Evolutionary conservation across 2,113 vertebrate species (phyloP).

Genomic region (Solea senegalensis): DNA sequence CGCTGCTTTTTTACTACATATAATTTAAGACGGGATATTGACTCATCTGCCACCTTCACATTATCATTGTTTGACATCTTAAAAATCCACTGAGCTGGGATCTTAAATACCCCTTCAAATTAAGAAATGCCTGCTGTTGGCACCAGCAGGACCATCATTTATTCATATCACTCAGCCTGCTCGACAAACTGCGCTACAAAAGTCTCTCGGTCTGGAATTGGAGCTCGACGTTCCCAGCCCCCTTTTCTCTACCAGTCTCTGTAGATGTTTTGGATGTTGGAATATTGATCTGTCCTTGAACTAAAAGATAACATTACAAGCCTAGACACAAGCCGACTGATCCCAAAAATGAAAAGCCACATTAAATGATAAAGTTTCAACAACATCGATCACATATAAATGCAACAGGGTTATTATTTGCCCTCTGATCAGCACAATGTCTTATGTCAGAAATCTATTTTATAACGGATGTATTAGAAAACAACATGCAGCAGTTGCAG

Average conservation of each 20-base stretch:
- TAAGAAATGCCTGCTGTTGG: constrained; percentile 68
- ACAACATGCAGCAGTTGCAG: too few relatives aligned
- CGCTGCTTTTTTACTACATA: constrained; percentile 49
- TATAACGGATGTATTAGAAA: too few relatives aligned
- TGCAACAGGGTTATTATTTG: too few relatives aligned
- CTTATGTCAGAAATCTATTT: too few relatives aligned
- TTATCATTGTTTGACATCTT: constrained; percentile 47
- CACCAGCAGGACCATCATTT: constrained; percentile 73
- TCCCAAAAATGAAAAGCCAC: too few relatives aligned
- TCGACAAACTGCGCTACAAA: constrained; percentile 54
- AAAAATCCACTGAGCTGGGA: constrained; percentile 36
- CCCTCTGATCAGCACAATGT: too few relatives aligned
- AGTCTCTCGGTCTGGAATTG: constrained; percentile 15
- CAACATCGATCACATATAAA: too few relatives aligned
- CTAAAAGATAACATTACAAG: too few relatives aligned
- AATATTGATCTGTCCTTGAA: constrained; percentile 8
- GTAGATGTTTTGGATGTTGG: constrained; percentile 25
- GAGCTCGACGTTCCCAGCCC: constrained; percentile 47
- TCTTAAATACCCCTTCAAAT: constrained; percentile 65
- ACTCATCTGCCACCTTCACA: constrained; percentile 47
- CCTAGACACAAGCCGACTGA: too few relatives aligned
- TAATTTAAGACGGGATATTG: constrained; percentile 57
- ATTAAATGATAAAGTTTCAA: too few relatives aligned
- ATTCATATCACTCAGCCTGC: constrained; percentile 71
- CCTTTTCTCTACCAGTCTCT: constrained; percentile 20